Percentiles rank a stretch among this genome's conserved stretches.
phyloP scores from a whole-genome alignment of 2,888 invertebrate genomes.

The Protodeltote pygarga region DNA sequence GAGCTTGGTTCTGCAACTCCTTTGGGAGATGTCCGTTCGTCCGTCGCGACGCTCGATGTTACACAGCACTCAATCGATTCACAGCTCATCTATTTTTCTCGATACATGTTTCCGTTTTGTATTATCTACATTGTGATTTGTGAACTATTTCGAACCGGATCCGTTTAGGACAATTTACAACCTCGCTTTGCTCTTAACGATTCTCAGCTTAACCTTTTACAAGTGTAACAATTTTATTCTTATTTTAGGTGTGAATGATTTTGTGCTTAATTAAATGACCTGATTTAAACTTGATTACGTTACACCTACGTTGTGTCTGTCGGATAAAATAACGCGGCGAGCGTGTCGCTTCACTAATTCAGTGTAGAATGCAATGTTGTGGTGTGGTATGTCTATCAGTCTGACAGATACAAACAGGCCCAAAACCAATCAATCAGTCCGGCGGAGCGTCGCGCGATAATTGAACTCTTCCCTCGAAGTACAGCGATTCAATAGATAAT shows the following conservation, averaged over 20 bases:
- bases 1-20: slow-evolving; percentile 75
- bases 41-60: slow-evolving; percentile 51
- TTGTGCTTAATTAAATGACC: slow-evolving; percentile 6
- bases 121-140: slow-evolving; percentile 41
- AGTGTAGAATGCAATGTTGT: slow-evolving; percentile 67
- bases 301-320: slow-evolving; percentile 22
- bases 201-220: background rate
- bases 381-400: slow-evolving; percentile 69
- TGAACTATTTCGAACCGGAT: slow-evolving; percentile 34
- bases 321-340: slow-evolving; percentile 53
- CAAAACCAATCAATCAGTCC: slow-evolving; percentile 83
- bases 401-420: slow-evolving; percentile 73
- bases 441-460: slow-evolving; percentile 78
- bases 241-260: slow-evolving; percentile 12
- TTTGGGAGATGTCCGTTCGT: slow-evolving; percentile 70
- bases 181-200: slow-evolving; percentile 15
- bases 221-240: slow-evolving; percentile 5
- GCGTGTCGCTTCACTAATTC: slow-evolving; percentile 71
- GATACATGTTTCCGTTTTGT: slow-evolving; percentile 49
- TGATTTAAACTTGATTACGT: slow-evolving; percentile 24
- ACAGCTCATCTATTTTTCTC: slow-evolving; percentile 59
- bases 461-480: slow-evolving; percentile 82
- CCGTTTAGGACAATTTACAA: slow-evolving; percentile 34
- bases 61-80: slow-evolving; percentile 59
- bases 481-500: slow-evolving; percentile 81